Conservation (phyloP, 2,797 vertebrate genomes). For the Liasis olivaceus region DNA sequence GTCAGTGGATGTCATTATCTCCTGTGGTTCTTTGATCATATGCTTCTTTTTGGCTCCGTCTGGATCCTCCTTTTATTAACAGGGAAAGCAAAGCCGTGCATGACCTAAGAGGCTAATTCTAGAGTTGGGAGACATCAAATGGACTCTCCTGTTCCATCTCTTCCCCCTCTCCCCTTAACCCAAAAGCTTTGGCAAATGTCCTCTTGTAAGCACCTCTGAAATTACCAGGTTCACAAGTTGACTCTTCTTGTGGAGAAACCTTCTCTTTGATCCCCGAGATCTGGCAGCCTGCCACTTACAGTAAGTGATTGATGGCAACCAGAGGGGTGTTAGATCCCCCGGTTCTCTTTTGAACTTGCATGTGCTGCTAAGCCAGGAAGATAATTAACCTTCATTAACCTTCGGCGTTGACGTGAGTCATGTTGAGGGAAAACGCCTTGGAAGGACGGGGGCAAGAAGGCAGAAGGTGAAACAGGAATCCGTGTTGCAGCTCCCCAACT, state of each 20-base stretch:
- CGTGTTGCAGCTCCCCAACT: not conserved
- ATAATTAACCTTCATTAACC: slow-evolving; percentile 77
- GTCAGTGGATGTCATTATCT: not conserved
- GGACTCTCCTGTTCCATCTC: slow-evolving; percentile 38
- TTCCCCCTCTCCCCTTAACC: not conserved
- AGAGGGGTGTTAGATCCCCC: slow-evolving; percentile 69
- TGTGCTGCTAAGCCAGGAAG: slow-evolving; percentile 69
- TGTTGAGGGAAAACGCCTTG: slow-evolving; percentile 37
- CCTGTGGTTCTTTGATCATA: not conserved
- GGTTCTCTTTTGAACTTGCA: slow-evolving; percentile 67
- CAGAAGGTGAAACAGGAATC: not conserved
- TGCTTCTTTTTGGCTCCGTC: slow-evolving; percentile 37
- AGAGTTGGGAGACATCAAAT: slow-evolving; percentile 68
- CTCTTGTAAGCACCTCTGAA: slow-evolving; percentile 66
- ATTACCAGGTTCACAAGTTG: slow-evolving; percentile 74
- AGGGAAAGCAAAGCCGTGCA: slow-evolving; percentile 48
- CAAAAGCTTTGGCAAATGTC: slow-evolving; percentile 47
- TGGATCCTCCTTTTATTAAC: slow-evolving; percentile 65
- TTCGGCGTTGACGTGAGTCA: slow-evolving; percentile 69
- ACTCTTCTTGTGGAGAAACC: slow-evolving; percentile 66
- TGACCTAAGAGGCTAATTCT: slow-evolving; percentile 66
- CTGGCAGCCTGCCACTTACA: slow-evolving; percentile 68
- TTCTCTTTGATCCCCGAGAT: slow-evolving; percentile 70
- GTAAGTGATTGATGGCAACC: slow-evolving; percentile 72
- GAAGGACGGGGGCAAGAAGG: not conserved